Conservation (phyloP, 1,140 invertebrate species). For the Cydia pomonella region DNA sequence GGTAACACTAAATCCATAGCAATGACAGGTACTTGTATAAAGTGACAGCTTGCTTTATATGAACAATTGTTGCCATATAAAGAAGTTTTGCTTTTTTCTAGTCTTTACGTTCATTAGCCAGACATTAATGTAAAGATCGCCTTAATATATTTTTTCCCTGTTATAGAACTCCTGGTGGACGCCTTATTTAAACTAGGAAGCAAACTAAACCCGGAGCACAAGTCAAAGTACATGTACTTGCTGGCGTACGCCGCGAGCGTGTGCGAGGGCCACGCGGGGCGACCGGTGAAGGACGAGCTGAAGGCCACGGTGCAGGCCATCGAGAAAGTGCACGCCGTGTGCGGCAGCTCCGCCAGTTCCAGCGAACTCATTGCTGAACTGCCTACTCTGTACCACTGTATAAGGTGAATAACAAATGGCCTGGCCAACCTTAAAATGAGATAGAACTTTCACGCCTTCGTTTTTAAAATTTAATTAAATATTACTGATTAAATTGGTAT, state of each 20-base stretch:
- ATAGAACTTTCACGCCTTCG: too few relatives aligned
- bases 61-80: too few relatives aligned
- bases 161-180: constrained; percentile 94
- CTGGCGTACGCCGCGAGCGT: constrained; percentile 97
- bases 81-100: too few relatives aligned
- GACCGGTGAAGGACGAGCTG: constrained; percentile 94
- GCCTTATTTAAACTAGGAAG: constrained; percentile 95
- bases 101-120: too few relatives aligned
- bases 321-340: constrained; percentile 96
- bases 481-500: too few relatives aligned
- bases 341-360: constrained; percentile 94
- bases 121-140: too few relatives aligned
- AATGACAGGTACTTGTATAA: too few relatives aligned
- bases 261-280: constrained; percentile 85
- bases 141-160: constrained; percentile 12
- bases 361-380: constrained; percentile 95
- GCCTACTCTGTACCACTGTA: constrained; percentile 94
- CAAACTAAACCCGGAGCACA: constrained; percentile 97
- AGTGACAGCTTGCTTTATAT: too few relatives aligned
- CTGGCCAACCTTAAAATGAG: too few relatives aligned
- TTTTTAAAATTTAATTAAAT: too few relatives aligned
- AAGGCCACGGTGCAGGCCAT: constrained; percentile 95
- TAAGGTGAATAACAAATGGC: constrained; percentile 81
- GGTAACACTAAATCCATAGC: too few relatives aligned
- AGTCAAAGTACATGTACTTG: constrained; percentile 97